phyloP scores from a whole-genome alignment of 2,113 vertebrate species.

The Muscicapa adusta region DNA sequence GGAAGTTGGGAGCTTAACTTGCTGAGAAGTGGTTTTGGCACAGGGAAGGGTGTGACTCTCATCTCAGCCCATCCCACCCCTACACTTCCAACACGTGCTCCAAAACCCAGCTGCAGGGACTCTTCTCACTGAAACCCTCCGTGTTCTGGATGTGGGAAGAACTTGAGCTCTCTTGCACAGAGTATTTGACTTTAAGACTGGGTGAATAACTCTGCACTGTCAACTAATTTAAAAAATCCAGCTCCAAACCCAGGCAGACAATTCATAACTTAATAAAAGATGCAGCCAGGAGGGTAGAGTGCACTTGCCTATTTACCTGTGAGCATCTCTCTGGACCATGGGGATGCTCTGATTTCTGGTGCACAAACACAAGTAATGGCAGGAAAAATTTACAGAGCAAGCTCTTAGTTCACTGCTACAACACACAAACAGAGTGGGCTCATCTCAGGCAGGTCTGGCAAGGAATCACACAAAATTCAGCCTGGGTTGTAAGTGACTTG shows the following conservation, averaged over 20 bases:
- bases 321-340: background rate
- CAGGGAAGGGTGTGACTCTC: background rate
- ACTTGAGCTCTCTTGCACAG: background rate
- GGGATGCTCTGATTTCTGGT: background rate
- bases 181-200: background rate
- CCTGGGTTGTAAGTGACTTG: background rate
- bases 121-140: background rate
- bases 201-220: background rate
- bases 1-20: background rate
- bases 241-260: background rate
- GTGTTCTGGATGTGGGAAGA: background rate
- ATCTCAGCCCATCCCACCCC: background rate
- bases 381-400: background rate
- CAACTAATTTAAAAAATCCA: background rate
- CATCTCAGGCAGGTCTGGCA: background rate
- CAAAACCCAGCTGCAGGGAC: background rate
- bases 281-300: background rate
- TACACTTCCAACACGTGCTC: accelerated
- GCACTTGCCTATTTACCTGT: background rate
- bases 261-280: background rate
- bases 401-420: accelerated
- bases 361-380: background rate
- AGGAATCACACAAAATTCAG: background rate
- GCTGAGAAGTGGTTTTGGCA: background rate
- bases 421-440: accelerated